Evolutionary conservation across 2,888 invertebrate species (phyloP), one percentile per base, ranked within the genome.

Genomic region (Drosophila meridiana): DNA sequence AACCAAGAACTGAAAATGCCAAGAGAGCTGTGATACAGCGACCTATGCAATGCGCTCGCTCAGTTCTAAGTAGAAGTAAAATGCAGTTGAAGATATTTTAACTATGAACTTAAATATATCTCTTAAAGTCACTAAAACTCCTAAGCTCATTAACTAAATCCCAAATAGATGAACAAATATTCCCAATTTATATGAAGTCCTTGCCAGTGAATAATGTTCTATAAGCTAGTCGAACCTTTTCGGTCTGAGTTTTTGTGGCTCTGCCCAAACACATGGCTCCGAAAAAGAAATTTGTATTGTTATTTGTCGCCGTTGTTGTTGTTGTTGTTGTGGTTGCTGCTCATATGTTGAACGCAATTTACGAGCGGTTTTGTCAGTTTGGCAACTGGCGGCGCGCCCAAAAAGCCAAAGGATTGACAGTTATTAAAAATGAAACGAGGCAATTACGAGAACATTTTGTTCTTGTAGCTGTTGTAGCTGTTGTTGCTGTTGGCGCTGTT

Each of bases 381-480:
- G 86, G 61, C 81, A 86, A 86, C 86, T 76, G 89, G 52, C 86
- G 89, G 52, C 86, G 88, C 88, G 63, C 88, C 78, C 83, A 71
- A 79, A 78, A 78, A 66, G 71, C 75, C 67, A 88, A 87, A 87
- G 88, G 88, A 87, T 87, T 87, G 90, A 81, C 87, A 85, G 88
- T 86, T 87, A 87, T 87, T 89, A 89, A 89, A 89, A 87, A 80
- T 75, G 81, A 89, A 87, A 87, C 81, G 83, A 85, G 87, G 79
- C 83, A 87, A 87, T 87, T 87, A 89, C 83, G 80, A 78, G 78
- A 74, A 80, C 76, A 80, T 86, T 76, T 69, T 70, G 64, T 52
- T 69, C 73, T 67, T 70, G 26, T 32, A 36, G 40, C 38, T 45
- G 56, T 45, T 75, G 43, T 36, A 32, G 55, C 40, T 72, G 53